phyloP scores from a whole-genome alignment of 2,113 vertebrate species.

The Tetraodon nigroviridis region DNA sequence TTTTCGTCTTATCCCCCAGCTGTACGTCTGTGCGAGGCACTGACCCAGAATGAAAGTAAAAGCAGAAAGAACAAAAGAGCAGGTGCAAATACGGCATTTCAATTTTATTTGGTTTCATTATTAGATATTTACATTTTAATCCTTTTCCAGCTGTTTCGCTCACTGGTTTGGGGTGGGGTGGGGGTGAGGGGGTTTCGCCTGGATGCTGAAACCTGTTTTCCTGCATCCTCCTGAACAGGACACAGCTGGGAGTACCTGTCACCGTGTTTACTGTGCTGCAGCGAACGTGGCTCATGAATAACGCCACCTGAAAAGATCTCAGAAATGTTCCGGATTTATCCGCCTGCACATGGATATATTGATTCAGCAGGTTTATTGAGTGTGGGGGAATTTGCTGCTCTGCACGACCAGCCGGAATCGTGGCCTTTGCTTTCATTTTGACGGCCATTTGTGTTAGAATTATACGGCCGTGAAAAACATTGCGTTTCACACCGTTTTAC shows the following conservation, averaged over 20 bases:
- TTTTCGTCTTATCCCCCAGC: slow-evolving; percentile 18
- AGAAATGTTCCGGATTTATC: slow-evolving; percentile 67
- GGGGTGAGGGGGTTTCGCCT: no score
- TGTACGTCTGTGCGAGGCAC: slow-evolving; percentile 37
- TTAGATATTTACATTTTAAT: slow-evolving; percentile 41
- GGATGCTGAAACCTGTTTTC: slow-evolving; percentile 44
- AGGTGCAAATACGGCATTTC: neutral
- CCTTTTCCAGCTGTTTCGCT: slow-evolving; percentile 30
- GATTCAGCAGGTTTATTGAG: slow-evolving; percentile 69
- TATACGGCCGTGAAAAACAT: neutral
- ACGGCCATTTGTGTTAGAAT: neutral
- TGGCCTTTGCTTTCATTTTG: slow-evolving; percentile 7
- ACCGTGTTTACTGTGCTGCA: slow-evolving; percentile 66
- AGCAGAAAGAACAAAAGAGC: neutral
- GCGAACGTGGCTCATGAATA: slow-evolving; percentile 64
- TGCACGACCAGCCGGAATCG: slow-evolving; percentile 41
- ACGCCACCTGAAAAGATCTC: slow-evolving; percentile 64
- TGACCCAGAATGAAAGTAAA: slow-evolving; percentile 1
- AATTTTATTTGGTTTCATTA: slow-evolving; percentile 40
- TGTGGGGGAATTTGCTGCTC: slow-evolving; percentile 64
- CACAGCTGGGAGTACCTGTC: slow-evolving; percentile 64
- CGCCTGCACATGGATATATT: slow-evolving; percentile 68
- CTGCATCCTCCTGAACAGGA: slow-evolving; percentile 60
- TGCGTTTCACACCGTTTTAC: slow-evolving; percentile 1
- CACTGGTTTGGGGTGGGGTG: no score